A percentile compares a stretch with the other conserved stretches of the same genome.
These are phyloP conservation scores for Zaprionus lineosus DNA, from an alignment of 2,888 invertebrate genomes.

Conservation along the genomic window DNA sequence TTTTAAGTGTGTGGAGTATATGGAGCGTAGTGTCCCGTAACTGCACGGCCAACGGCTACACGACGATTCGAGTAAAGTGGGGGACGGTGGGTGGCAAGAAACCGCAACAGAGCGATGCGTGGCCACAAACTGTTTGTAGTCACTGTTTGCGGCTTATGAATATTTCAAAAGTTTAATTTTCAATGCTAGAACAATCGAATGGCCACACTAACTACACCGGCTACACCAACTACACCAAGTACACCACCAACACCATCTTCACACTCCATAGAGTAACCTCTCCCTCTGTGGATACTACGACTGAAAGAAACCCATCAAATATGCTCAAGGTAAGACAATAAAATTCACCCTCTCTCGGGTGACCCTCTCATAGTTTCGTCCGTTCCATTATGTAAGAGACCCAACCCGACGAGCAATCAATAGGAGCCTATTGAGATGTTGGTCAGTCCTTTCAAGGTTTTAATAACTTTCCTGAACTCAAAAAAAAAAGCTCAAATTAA, in stretches of 20 bases:
- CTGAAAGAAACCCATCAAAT: conserved; percentile 52
- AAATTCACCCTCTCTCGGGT: conserved; percentile 41
- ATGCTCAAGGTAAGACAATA: conserved; percentile 68
- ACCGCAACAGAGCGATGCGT: conserved; percentile 8
- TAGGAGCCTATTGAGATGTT: conserved; percentile 12
- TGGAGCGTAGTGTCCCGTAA: no score
- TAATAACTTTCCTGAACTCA: no score
- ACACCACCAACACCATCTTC: no score
- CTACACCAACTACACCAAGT: conserved; percentile 11
- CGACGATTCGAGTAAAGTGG: no score
- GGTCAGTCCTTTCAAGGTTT: no score
- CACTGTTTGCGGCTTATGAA: conserved; percentile 52
- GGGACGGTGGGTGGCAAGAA: no score
- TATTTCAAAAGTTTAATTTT: conserved; percentile 67
- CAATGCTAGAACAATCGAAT: conserved; percentile 52
- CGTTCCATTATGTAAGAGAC: conserved; percentile 36
- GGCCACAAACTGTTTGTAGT: conserved; percentile 29
- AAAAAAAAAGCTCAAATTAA: no score
- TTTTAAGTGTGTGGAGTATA: no score
- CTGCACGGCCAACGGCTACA: no score
- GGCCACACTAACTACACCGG: conserved; percentile 1
- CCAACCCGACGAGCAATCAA: conserved; percentile 29
- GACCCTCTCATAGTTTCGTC: conserved; percentile 34
- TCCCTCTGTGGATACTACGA: conserved; percentile 52
- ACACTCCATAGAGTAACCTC: conserved; percentile 13